Conservation (phyloP, 2,113 vertebrate genomes). For the Ptyas mucosa region DNA sequence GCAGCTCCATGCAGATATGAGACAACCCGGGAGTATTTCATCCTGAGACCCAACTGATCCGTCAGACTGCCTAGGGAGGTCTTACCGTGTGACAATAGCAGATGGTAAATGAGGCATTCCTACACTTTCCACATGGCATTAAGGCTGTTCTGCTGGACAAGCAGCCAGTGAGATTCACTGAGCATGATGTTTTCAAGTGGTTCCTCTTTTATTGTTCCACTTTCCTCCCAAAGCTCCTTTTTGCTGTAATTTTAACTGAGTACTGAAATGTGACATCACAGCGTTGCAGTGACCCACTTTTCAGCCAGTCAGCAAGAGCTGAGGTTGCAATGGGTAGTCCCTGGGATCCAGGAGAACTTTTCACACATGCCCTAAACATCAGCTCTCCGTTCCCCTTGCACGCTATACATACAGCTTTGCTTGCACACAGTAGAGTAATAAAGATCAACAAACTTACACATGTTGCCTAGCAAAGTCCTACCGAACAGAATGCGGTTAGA, state of each 20-base stretch:
- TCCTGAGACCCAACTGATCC: background rate
- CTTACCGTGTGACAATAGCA: background rate
- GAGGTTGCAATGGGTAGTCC: background rate
- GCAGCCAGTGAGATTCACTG: background rate
- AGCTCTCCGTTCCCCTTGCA: slow-evolving; percentile 47
- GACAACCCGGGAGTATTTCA: background rate
- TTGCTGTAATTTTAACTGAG: slow-evolving; percentile 20
- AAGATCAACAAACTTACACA: background rate
- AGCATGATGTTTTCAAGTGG: background rate
- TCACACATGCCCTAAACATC: slow-evolving; percentile 21
- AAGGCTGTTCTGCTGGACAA: background rate
- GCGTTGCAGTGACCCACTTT: slow-evolving; percentile 29
- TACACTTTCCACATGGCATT: background rate
- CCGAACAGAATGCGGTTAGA: background rate
- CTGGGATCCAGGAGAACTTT: slow-evolving; percentile 21
- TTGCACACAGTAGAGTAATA: background rate
- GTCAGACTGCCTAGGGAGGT: background rate
- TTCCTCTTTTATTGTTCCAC: slow-evolving; percentile 1
- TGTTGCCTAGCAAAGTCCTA: background rate
- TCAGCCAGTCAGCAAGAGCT: slow-evolving; percentile 32
- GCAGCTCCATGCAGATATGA: background rate
- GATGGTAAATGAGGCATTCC: background rate
- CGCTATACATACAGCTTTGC: slow-evolving; percentile 5
- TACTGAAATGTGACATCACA: slow-evolving; percentile 24
- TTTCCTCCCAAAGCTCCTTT: slow-evolving; percentile 12